phyloP scores from a whole-genome alignment of 2,888 invertebrate genomes.

The Carcina quercana region DNA sequence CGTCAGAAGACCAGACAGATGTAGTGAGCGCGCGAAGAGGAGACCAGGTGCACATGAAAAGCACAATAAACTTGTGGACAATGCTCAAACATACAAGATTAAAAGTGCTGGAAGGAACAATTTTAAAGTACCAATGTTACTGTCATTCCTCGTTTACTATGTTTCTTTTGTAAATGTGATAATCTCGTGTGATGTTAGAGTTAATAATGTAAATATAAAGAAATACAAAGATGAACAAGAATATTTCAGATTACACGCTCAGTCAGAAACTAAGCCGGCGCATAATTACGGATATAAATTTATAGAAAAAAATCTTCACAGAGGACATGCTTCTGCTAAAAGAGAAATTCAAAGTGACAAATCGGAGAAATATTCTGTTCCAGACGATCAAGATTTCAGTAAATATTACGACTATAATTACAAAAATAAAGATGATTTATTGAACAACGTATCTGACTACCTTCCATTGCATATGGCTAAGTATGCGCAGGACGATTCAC shows the following conservation, averaged over 20 bases:
- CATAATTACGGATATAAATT: conserved; percentile 32
- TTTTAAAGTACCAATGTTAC: conserved; percentile 31
- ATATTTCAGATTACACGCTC: conserved; percentile 23
- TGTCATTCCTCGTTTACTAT: conserved; percentile 54
- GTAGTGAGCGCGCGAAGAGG: conserved; percentile 1
- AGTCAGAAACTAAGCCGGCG: conserved; percentile 28
- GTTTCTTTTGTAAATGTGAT: conserved; percentile 64
- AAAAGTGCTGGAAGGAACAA: conserved; percentile 29
- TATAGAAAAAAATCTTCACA: conserved; percentile 30
- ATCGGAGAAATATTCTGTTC: conserved; percentile 31
- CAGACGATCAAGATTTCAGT: conserved; percentile 34
- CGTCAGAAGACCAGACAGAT: conserved; percentile 33
- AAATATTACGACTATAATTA: conserved; percentile 47
- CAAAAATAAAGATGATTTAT: conserved; percentile 36
- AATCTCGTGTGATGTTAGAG: conserved; percentile 65
- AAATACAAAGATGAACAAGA: conserved; percentile 25
- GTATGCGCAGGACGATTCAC: conserved; percentile 35
- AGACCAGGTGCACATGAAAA: conserved; percentile 25
- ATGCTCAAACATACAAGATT: conserved; percentile 61
- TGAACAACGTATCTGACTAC: conserved; percentile 34
- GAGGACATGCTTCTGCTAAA: conserved; percentile 32
- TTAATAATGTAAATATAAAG: conserved; percentile 49
- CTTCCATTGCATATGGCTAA: conserved; percentile 26
- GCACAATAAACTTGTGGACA: conserved; percentile 44
- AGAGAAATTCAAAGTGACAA: conserved; percentile 38